Conservation (phyloP, 2,797 vertebrate species). For the Leucoraja ocellata region DNA sequence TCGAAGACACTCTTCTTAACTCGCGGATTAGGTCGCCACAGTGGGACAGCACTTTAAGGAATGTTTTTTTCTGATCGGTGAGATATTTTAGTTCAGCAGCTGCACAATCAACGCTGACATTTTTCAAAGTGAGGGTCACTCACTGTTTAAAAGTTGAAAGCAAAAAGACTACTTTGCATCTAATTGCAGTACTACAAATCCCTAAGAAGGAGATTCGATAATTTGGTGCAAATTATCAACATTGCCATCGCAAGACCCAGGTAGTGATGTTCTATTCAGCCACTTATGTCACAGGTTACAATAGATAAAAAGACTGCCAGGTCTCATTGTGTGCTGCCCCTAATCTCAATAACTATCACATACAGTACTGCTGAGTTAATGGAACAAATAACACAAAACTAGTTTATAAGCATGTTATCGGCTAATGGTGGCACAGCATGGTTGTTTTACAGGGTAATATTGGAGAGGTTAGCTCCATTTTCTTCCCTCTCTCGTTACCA, state of each 20-base stretch:
- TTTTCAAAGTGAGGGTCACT: no score
- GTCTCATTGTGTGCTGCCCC: background rate
- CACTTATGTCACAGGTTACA: no score
- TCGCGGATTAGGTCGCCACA: no score
- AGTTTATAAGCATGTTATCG: no score
- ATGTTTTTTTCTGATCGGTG: background rate
- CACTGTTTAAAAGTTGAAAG: background rate
- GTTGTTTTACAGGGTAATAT: background rate
- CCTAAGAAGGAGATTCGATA: background rate
- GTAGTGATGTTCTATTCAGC: background rate
- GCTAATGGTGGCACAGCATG: background rate
- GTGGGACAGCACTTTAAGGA: no score
- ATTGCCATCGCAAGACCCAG: background rate
- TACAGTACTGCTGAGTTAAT: background rate
- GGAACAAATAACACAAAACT: no score
- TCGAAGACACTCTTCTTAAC: no score
- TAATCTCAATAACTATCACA: background rate
- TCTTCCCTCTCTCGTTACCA: background rate
- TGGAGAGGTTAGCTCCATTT: background rate
- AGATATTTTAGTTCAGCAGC: background rate
- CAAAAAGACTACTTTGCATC: slow-evolving; percentile 6
- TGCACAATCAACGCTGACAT: background rate
- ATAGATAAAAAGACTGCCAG: background rate
- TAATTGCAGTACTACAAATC: background rate
- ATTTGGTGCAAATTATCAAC: background rate